These are phyloP conservation scores for Psilopogon haemacephalus DNA, from an alignment of 2,113 vertebrate species.

Conservation along the genomic window DNA sequence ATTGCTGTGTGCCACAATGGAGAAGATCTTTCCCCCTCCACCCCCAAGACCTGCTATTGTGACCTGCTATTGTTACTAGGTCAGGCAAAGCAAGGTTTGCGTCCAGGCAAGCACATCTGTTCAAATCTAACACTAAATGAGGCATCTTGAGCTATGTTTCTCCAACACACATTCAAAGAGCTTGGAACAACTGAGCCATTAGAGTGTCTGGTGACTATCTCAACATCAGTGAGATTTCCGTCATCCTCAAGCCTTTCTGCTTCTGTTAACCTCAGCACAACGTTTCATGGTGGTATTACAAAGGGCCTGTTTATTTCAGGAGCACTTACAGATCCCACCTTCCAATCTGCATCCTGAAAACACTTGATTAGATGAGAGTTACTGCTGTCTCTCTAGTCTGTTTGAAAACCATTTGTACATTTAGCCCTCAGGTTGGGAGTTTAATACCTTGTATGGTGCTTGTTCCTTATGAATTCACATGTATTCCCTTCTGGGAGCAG, in stretches of 20 bases:
- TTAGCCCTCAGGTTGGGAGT: not conserved
- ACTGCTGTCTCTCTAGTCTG: not conserved
- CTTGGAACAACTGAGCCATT: not conserved
- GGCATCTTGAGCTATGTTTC: not conserved
- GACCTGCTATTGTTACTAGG: not conserved
- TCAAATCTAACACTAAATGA: not conserved
- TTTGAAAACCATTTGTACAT: not conserved
- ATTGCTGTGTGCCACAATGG: rapidly evolving
- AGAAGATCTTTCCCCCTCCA: not conserved
- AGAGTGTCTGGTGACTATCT: not conserved
- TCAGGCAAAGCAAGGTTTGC: not conserved
- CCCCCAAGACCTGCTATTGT: not conserved
- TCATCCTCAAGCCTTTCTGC: not conserved
- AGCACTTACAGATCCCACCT: not conserved
- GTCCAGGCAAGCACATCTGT: not conserved
- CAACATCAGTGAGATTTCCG: not conserved
- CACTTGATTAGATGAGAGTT: not conserved
- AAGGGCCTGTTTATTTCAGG: not conserved
- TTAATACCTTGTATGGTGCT: not conserved
- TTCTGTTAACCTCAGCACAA: not conserved
- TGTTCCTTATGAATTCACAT: not conserved
- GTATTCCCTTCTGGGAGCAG: not conserved
- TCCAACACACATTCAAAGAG: not conserved
- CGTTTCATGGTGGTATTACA: not conserved
- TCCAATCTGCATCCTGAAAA: not conserved